Evolutionary conservation across 2,888 invertebrate species (phyloP), one percentile per base, ranked within the genome.

Genomic region (Thera britannica): DNA sequence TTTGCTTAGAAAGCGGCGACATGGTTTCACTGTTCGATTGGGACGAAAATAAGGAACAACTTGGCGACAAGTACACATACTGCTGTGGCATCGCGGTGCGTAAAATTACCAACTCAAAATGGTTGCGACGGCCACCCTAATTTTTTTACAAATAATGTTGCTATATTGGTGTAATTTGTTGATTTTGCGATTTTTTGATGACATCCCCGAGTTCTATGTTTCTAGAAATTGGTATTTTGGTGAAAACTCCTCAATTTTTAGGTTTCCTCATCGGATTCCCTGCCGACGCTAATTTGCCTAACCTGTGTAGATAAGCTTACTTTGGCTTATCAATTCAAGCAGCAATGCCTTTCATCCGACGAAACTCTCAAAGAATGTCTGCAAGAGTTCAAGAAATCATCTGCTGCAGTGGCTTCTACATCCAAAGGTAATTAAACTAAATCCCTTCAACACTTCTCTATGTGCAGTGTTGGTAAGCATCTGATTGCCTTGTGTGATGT

Each of bases 111-210:
- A 87, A 83, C 88, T 84, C 91, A 91, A 93, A 93, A 94, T 93
- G 92, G 91, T 92, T 91, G 92, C 93, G 89, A 90, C 94, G 94
- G 94, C 94, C 93, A 94, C 94, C 93, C 94, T 86, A 88, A 83
- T 88, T 90, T 92, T 90, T 90, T 85, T 79, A 85, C 83, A 85
- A 87, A 85, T 90, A 93, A 93, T 93, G 93, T 93, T 94, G 94
- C 94, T 93, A 91, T 92, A 87, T 88, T 88, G 83, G 85, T 84
- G 80, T 87, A 82, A 84, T 89, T 87, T 84, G 79, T 79, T 75
- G 77, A 84, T 83, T 85, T 70, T 86, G 77, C 78, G 83, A 86
- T 88, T 91, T 90, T 91, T 88, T 84, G 82, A 86, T 92, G 92
- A 89, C 92, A 92, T 93, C 91, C 91, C 92, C 80, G 86, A 81